Base-by-base conservation (phyloP, 2,888 invertebrate genomes). In the Acanthacorydalis orientalis region DNA sequence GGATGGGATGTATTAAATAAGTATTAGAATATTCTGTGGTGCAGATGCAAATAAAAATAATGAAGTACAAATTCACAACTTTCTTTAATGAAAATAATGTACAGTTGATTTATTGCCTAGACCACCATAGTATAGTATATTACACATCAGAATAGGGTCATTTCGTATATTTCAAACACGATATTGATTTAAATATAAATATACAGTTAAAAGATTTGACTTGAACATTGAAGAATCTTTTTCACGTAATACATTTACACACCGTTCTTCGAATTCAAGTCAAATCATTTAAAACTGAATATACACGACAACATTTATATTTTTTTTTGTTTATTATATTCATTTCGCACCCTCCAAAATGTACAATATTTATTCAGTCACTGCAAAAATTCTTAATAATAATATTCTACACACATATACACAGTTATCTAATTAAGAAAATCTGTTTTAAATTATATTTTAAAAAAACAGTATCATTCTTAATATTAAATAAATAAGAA, bases 71-170 rank as follows among this genome's bases (percentile, higher is more conserved):
- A 45, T 44, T 41, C 48, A 42, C 58, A 57, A 63, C 52, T 65
- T 65, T 67, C 64, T 67, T 68, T 68, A 68, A 67, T 68, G 67
- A 68, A 68, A 68, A 68, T 68, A 68, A 67, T 67, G 65, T 68
- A 67, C 67, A 68, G 51, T 53, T 52, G 61, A 62, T 62, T 64
- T 68, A 68, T 68, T 68, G 67, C 67, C 68, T 68, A 68, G 66
- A 65, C 65, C 67, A 62, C 64, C 61, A 62, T 60, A 60, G 58
- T 63, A 55, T 37, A 45, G 60, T 63, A 64, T 64, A 55, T 57
- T 64, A 65, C 63, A 65, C 64, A 53, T 64, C 62, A 60, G 64
- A 66, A 65, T 65, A 66, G 64, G 65, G 65, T 60, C 65, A 63
- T 63, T 23, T 60, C 65, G 64, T 63, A 59, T 48, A 51, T 50